These are phyloP conservation scores for Triops longicaudatus DNA, from an alignment of 1,140 invertebrate species.

Conservation along the genomic window DNA sequence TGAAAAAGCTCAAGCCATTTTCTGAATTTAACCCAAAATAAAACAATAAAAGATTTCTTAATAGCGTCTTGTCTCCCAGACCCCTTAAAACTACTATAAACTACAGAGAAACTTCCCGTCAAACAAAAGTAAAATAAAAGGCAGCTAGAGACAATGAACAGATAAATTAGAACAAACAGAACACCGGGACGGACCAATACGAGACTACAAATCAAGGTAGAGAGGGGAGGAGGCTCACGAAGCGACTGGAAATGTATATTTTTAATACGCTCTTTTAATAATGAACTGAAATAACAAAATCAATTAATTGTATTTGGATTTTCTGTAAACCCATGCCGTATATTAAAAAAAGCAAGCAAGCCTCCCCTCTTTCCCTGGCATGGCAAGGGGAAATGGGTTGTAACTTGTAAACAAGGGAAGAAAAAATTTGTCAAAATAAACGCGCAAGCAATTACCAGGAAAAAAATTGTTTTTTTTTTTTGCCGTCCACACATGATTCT, in stretches of 20 bases:
- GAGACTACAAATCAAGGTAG: slow-evolving; percentile 20
- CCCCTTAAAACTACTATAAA: not conserved
- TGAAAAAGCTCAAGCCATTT: no score
- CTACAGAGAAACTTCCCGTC: not conserved
- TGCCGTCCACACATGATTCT: not conserved
- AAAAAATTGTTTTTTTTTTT: slow-evolving; percentile 13
- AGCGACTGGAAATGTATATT: not conserved
- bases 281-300: slow-evolving; percentile 14
- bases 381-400: slow-evolving; percentile 21
- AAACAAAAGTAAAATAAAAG: slow-evolving; percentile 17
- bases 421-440: slow-evolving; percentile 10
- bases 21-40: no score
- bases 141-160: slow-evolving; percentile 15
- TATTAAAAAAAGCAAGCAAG: not conserved
- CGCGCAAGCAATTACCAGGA: slow-evolving; percentile 9
- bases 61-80: not conserved
- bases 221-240: slow-evolving; percentile 18
- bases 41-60: no score
- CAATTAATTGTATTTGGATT: slow-evolving; percentile 22
- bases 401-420: slow-evolving; percentile 23
- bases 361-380: slow-evolving; percentile 13
- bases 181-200: not conserved
- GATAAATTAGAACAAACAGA: slow-evolving; percentile 24
- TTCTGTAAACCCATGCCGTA: slow-evolving; percentile 12
- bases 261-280: not conserved